Evolutionary conservation across 37 sponge, comb jelly and placozoan genomes (phyloP), one percentile per base, ranked within the genome.

Genomic region (Halichondria panicea): DNA sequence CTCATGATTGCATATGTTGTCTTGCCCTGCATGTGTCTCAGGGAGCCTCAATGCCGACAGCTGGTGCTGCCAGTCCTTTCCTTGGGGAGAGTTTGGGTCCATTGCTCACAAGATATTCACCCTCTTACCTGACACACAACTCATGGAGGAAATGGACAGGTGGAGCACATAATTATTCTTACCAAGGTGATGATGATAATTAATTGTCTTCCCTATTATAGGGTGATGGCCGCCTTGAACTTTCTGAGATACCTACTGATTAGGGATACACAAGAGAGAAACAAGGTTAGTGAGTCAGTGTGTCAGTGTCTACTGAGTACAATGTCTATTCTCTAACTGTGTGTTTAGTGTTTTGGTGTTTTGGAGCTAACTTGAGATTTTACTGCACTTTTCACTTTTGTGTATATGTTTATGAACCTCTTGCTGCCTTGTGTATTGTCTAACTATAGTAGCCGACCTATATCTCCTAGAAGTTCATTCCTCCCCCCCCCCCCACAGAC

Each of bases 211-310:
- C 43, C 6, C 28, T 39, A 37, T 46, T 59, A n/a, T 44, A 89
- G 90, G 35, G 30, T 86, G 22, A 78, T 91, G 91, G 74, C 77
- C 35, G 75, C 60, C 9, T 60, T 91, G 74, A 91, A 91, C 48
- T 78, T 82, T 52, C 71, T 91, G 28, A 62, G 83, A 35, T 91
- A 71, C 45, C 74, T 91, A 3, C 55, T 91, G 35, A 75, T 91
- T 2, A 71, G 76, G 18, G 91, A 91, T 77, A 77, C 57, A 42
- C 74, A 24, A 22, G 48, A 44, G 15, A n/a, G 0, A 7, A 82
- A 91, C 35, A 36, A 35, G 38, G 91, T 90, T 32, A 40, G 86
- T 41, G n/a, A n/a, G n/a, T 43, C 55, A 64, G 27, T 69, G 21
- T 30, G 37, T 3, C 53, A 46, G 50, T 46, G 3, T 3, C 21